Base-by-base conservation (phyloP, 2,113 vertebrate genomes). In the Festucalex cinctus region DNA sequence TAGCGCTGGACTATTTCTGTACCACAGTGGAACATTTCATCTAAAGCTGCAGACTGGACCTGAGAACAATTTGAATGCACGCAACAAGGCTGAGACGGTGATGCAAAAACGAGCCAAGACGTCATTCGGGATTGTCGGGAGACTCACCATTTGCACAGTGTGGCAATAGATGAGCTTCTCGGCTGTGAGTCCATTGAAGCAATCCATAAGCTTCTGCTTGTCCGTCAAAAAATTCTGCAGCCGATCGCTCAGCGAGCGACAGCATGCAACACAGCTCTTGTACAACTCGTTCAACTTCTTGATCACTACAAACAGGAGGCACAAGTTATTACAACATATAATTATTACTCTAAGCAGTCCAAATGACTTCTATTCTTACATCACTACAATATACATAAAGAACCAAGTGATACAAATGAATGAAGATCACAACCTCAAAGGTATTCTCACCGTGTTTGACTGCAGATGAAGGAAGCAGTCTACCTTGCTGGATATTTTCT, bases 121-220 rank as follows among this genome's bases (percentile, higher is more conserved):
- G 13, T 48, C 37, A 65, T 59, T 35, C 48, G n/a, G 28, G 41
- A 36, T 43, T 49, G 44, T 73, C 46, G 5, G 7, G 61, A 43
- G 68, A 36, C 76, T 72, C 89, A 98, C 96, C 94, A 94, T 97
- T 57, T 97, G 93, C 76, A 99, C 92, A 0, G 94, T 93, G 0
- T 96, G 92, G 83, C 85, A 95, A 87, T 98, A 98, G 83, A 99
- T 95, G 65, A 98, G 93, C 81, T 94, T 95, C 85, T 98, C 96
- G 0, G 96, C 96, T 0, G 94, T 94, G 83, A 97, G 93, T 74
- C 93, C 94, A 83, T 91, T 95, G 80, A 98, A 93, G 26, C 93
- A 92, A 78, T 97, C 95, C 90, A 98, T 96, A 39, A 99, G 93
- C 59, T 93, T 95, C 89, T 98, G 97, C 71, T 99, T 99, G 88